These are phyloP conservation scores for Polypedilum vanderplanki DNA, from an alignment of 1,140 invertebrate species.

Conservation along the genomic window DNA sequence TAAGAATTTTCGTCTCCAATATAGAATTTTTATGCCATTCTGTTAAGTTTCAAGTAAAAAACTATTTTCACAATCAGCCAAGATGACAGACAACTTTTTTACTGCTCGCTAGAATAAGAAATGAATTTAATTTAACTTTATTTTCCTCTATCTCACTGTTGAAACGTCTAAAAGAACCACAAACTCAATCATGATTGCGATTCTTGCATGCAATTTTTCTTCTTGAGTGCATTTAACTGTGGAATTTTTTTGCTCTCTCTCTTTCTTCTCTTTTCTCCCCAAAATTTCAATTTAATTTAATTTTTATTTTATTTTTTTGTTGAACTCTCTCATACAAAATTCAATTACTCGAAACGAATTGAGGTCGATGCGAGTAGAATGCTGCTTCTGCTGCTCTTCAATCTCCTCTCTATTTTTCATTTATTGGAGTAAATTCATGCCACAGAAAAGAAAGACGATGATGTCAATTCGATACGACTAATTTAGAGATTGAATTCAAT, in stretches of 20 bases:
- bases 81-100: not conserved
- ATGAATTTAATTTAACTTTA: not conserved
- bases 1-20: not conserved
- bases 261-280: not conserved
- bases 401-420: not conserved
- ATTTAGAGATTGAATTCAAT: conserved; percentile 26
- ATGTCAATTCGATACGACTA: conserved; percentile 25
- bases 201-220: conserved; percentile 4
- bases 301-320: conserved; percentile 20
- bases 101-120: not conserved
- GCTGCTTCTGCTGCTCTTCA: not conserved
- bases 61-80: not conserved
- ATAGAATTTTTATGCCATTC: not conserved
- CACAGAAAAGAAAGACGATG: no score
- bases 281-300: conserved; percentile 8
- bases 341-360: conserved; percentile 26
- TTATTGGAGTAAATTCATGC: not conserved
- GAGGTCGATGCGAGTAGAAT: not conserved
- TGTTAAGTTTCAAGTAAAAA: not conserved
- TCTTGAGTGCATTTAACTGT: not conserved
- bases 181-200: not conserved
- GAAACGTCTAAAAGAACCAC: no score
- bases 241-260: not conserved
- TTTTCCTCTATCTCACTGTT: not conserved
- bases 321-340: not conserved